Conservation (phyloP, 2,888 invertebrate genomes). For the Diploptera punctata region DNA sequence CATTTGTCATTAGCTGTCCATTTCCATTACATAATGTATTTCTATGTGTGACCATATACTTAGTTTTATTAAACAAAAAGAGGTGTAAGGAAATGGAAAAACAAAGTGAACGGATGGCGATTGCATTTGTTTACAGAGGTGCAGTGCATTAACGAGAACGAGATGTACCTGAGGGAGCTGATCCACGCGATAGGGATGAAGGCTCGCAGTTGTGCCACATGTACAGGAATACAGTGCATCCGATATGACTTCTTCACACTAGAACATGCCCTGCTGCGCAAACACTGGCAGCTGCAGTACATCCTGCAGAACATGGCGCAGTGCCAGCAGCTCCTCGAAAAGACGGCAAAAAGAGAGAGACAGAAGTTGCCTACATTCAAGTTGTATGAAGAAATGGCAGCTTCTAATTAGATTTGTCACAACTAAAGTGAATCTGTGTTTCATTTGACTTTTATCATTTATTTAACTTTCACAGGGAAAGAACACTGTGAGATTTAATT, state of each 20-base stretch:
- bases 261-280: conserved; percentile 76
- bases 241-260: conserved; percentile 82
- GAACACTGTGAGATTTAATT: too few relatives aligned
- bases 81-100: too few relatives aligned
- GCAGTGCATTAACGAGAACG: conserved; percentile 85
- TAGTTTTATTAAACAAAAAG: too few relatives aligned
- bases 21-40: too few relatives aligned
- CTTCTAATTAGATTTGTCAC: too few relatives aligned
- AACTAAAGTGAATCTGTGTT: too few relatives aligned
- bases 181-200: conserved; percentile 84
- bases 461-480: too few relatives aligned
- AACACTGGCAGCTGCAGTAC: conserved; percentile 80
- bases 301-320: conserved; percentile 69
- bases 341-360: background rate
- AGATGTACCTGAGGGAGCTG: conserved; percentile 76
- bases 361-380: background rate
- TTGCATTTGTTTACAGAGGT: conserved; percentile 70
- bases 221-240: conserved; percentile 79
- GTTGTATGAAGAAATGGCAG: too few relatives aligned
- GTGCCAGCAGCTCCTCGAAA: conserved; percentile 61
- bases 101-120: too few relatives aligned
- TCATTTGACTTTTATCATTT: too few relatives aligned
- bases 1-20: too few relatives aligned
- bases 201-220: conserved; percentile 80
- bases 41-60: too few relatives aligned